Percentiles rank a stretch among this genome's conserved stretches.
Conservation (phyloP, 1,140 invertebrate species). For the Orchesella cincta region DNA sequence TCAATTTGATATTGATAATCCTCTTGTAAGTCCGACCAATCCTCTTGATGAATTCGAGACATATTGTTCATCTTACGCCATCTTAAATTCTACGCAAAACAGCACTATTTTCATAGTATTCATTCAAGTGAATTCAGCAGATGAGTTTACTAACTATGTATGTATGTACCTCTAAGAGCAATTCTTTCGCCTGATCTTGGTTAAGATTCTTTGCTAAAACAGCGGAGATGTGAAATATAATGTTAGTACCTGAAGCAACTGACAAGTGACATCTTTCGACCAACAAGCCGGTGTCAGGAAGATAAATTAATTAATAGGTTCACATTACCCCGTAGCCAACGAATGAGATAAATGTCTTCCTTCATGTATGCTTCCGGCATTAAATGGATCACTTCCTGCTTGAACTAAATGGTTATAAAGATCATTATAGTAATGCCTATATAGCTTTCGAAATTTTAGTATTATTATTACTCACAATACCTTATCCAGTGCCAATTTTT, state of each 20-base stretch:
- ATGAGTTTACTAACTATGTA: neutral
- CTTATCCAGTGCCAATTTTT: conserved; percentile 15
- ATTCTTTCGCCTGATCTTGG: neutral
- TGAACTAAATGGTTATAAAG: neutral
- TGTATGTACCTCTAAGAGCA: neutral
- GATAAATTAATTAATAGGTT: neutral
- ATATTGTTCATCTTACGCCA: neutral
- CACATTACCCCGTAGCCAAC: conserved; percentile 15
- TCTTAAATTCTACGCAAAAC: neutral
- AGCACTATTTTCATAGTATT: neutral
- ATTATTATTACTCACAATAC: neutral
- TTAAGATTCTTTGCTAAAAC: neutral
- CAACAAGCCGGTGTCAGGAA: neutral
- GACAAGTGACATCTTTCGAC: neutral
- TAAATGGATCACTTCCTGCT: neutral
- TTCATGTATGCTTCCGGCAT: conserved; percentile 3
- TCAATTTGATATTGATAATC: neutral
- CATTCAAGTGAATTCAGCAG: neutral
- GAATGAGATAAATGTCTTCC: neutral
- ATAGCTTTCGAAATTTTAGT: neutral
- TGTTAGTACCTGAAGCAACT: neutral
- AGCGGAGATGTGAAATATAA: neutral
- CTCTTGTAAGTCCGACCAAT: neutral
- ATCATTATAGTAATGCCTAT: neutral
- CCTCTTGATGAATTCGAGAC: neutral